Base-by-base conservation (phyloP, 2,797 vertebrate species). In the Chrysocyon brachyurus region DNA sequence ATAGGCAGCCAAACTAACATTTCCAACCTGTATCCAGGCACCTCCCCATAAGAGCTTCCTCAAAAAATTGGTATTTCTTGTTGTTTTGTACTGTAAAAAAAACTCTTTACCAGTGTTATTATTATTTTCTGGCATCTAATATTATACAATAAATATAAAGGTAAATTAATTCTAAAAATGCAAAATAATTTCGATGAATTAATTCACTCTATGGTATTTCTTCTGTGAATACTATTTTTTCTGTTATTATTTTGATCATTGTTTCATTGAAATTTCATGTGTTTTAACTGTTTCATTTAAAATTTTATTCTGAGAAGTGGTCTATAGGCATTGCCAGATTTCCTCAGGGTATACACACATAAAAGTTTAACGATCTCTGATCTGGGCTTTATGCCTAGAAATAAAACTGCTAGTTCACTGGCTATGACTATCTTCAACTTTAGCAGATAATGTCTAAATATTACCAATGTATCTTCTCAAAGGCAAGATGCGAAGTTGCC, bases 261-360 rank as follows among this genome's bases (percentile, higher is more conserved):
- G 22, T 84, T 84, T 75, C 6, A 73, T 22, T 54, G 81, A 85
- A 70, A 79, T 70, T 85, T 4, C 85, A 61, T 49, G 5, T 31
- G 75, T 86, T 85, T 90, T 57, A 70, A 61, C 75, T 94, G 63
- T n/a, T 12, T 70, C 1, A 26, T 52, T 90, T 40, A 90, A 94
- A 57, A 24, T 52, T 63, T 78, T 78, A 33, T 90, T 52, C 40
- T 84, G 24, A 59, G 31, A 84, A 78, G 59, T 68, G 22, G 11
- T 68, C 3, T 14, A 64, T 16, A 68, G 11, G 36, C 14, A 56
- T 56, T 64, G 78, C n/a, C 26, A 61, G 52, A 79, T 85, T 70
- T 15, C 14, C 7, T n/a, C 33, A 85, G n/a, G 24, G 64, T 59
- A n/a, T 8, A 70, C 40, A 56, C 31, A 61, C 8, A 16, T 79